A percentile compares a stretch with the other conserved stretches of the same genome.
These are phyloP conservation scores for Notolabrus celidotus DNA, from an alignment of 2,797 vertebrate genomes.

Conservation along the genomic window DNA sequence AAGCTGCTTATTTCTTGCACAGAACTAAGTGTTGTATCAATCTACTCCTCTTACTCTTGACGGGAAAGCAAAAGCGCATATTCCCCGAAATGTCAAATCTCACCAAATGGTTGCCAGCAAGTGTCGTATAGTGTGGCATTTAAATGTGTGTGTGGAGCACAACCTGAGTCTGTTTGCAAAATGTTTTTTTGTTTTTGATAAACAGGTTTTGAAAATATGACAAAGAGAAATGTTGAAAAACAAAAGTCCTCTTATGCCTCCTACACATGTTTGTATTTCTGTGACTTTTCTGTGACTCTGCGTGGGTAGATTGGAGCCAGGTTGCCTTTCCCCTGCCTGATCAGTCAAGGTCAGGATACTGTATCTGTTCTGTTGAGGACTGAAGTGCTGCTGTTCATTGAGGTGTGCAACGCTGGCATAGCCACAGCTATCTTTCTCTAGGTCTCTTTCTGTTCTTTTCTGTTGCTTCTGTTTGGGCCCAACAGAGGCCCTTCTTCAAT, in stretches of 20 bases:
- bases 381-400: conserved; percentile 58
- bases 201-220: conserved; percentile 34
- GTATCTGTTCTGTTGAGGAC: conserved; percentile 61
- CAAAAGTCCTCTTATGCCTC: conserved; percentile 12
- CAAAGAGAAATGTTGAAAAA: conserved; percentile 24
- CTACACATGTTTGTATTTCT: conserved; percentile 34
- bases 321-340: conserved; percentile 48
- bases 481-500: conserved; percentile 68
- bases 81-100: conserved; percentile 9
- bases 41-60: conserved; percentile 1
- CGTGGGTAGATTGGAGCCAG: conserved; percentile 28
- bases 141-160: neutral
- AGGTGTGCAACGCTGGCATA: conserved; percentile 53
- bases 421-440: conserved; percentile 36
- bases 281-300: conserved; percentile 24
- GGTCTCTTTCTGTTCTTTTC: conserved; percentile 28
- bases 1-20: too few species aligned
- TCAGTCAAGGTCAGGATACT: conserved; percentile 67
- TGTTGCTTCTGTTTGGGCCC: conserved; percentile 34
- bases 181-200: conserved; percentile 24
- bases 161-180: conserved; percentile 4
- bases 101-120: too few species aligned
- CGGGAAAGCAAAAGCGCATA: neutral
- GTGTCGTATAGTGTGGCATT: neutral
- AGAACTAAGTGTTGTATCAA: too few species aligned